Evolutionary conservation across 2,113 vertebrate genomes (phyloP), one percentile per base, ranked within the genome.

Genomic region (Columbina picui): DNA sequence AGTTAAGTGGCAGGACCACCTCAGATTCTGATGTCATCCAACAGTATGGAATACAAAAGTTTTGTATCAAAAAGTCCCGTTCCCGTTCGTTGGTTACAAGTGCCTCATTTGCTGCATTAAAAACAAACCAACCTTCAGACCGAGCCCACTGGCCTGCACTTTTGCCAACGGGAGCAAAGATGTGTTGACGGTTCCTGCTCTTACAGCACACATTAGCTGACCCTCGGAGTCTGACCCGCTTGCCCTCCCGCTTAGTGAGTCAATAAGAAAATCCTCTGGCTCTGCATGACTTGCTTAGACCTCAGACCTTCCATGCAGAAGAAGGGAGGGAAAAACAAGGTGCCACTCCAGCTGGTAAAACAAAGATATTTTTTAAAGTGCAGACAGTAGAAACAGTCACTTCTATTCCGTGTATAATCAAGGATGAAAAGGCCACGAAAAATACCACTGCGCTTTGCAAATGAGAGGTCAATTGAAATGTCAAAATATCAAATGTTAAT

Each of bases 381-480:
- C 92, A 97, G 92, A 90, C 92, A 94, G 92, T 93, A 93, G 95
- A 96, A 96, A 93, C 85, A 96, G 83, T 94, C 94, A 75, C 71
- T 95, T 85, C 79, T 94, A 94, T 96, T 91, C 83, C 85, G 93
- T 78, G 83, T 95, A 96, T 96, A 97, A 97, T 95, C 90, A 90
- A 95, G 82, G 91, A 97, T 96, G 96, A 96, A 97, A 97, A 95
- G 96, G 93, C 95, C 94, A 97, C 2, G 79, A 95, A 96, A 97
- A 96, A 97, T 96, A 97, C 92, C 95, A 97, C 90, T 94, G 94
- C 87, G 73, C 94, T 96, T 96, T 95, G 96, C 93, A 97, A 96
- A 97, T 95, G 85, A 97, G 95, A 96, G 96, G 95, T 96, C 96
- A 96, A 95, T 96, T 94, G 94, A 97, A 96, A 97, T 95, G 95